Evolutionary conservation across 2,888 invertebrate species (phyloP), one percentile per base, ranked within the genome.

Genomic region (Agriopis marginaria): DNA sequence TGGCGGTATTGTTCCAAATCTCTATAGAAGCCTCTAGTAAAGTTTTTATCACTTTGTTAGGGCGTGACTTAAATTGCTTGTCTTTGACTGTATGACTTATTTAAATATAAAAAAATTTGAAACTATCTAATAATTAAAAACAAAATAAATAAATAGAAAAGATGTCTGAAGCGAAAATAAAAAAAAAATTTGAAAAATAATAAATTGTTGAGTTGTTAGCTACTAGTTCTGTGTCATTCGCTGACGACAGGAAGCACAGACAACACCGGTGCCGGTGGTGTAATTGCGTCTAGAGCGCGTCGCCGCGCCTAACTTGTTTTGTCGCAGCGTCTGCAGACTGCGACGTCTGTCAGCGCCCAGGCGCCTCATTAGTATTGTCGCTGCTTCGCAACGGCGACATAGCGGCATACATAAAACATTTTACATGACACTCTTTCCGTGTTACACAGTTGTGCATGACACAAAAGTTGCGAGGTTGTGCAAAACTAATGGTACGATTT

Each of bases 311-410:
- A 68, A 68, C 70, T 66, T 56, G 69, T 70, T 74, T 72, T 66
- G 72, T 61, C 66, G 62, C 66, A 55, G 58, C 40, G 54, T 60
- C 66, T 66, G 63, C 50, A 32, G 53, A 12, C 62, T 53, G 75
- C 76, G 81, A 80, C 83, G 79, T 82, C 85, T 84, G 83, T 82
- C 67, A 55, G 45, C 82, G 63, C 73, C 77, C 76, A 39, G 76
- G 77, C 79, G 79, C 78, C 81, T 85, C 86, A 82, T 86, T 85
- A 86, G 85, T 79, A 82, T 82, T 83, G 81, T 84, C 75, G 75
- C 65, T 70, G 66, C 50, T 53, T n/a, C 47, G 56, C 75, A 58
- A 65, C 63, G 68, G 73, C 69, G 66, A 51, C 66, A 17, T 11
- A 10, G n/a, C 40, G 42, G 44, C 59, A 59, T 55, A 64, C 54